A percentile compares a stretch with the other conserved stretches of the same genome.
Conservation (phyloP, 2,797 vertebrate genomes). For the Phyllotis vaccarum region DNA sequence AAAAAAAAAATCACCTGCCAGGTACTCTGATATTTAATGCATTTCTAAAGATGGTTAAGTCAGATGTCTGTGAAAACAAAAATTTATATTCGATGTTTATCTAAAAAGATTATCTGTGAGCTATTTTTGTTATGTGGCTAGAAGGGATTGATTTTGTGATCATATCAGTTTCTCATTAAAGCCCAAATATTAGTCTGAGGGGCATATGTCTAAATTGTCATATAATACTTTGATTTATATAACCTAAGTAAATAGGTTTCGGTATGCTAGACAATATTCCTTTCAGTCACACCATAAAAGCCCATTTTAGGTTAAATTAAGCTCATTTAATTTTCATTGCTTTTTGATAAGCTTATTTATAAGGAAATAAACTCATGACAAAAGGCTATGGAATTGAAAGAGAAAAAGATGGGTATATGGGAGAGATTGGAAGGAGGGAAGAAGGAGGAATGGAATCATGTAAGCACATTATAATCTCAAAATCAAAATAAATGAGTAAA, state of each 20-base stretch:
- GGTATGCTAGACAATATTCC: neutral
- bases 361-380: neutral
- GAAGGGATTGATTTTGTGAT: constrained; percentile 31
- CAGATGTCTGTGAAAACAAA: neutral
- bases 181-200: constrained; percentile 27
- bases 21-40: neutral
- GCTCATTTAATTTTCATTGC: constrained; percentile 46
- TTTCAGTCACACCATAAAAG: neutral
- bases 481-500: neutral
- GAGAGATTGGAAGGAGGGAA: neutral
- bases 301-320: constrained; percentile 54
- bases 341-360: constrained; percentile 44
- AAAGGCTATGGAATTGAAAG: neutral
- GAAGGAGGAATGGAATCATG: neutral
- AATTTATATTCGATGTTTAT: constrained; percentile 27
- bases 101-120: constrained; percentile 18
- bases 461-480: neutral
- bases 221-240: constrained; percentile 19
- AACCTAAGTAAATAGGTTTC: constrained; percentile 2
- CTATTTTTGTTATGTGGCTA: neutral
- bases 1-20: neutral
- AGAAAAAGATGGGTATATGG: neutral
- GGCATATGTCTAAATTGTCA: neutral
- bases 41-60: neutral
- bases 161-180: constrained; percentile 32